These are phyloP conservation scores for Alces alces DNA, from an alignment of 2,113 vertebrate species.

Conservation along the genomic window DNA sequence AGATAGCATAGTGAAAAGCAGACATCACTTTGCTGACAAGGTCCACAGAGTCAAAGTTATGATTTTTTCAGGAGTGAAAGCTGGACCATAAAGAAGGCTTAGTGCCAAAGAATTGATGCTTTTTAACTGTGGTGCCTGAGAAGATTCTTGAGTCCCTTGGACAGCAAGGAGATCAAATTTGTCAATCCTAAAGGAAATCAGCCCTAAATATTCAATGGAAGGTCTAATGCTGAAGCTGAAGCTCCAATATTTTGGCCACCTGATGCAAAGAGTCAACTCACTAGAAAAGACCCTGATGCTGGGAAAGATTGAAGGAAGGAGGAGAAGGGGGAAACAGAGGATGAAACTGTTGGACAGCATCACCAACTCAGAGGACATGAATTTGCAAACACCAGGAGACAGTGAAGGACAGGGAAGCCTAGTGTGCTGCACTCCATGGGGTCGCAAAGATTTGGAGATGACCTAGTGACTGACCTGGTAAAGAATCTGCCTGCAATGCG, in stretches of 20 bases:
- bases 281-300: background rate
- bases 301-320: background rate
- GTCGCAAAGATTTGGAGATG: background rate
- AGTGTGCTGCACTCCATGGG: background rate
- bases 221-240: background rate
- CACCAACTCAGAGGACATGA: background rate
- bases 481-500: too few species aligned
- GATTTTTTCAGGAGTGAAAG: background rate
- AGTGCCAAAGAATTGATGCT: background rate
- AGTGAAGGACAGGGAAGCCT: background rate
- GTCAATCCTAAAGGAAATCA: background rate
- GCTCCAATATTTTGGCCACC: background rate
- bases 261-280: background rate
- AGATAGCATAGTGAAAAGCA: background rate
- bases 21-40: background rate
- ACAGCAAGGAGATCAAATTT: background rate
- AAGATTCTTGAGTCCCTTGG: background rate
- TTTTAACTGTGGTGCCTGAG: background rate
- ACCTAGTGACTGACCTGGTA: background rate
- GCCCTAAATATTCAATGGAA: background rate
- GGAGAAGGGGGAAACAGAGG: background rate
- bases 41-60: background rate
- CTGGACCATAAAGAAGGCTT: background rate
- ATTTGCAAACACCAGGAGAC: background rate
- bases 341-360: background rate